A percentile compares a stretch with the other conserved stretches of the same genome.
Conservation (phyloP, 2,113 vertebrate genomes). For the Gambusia affinis region DNA sequence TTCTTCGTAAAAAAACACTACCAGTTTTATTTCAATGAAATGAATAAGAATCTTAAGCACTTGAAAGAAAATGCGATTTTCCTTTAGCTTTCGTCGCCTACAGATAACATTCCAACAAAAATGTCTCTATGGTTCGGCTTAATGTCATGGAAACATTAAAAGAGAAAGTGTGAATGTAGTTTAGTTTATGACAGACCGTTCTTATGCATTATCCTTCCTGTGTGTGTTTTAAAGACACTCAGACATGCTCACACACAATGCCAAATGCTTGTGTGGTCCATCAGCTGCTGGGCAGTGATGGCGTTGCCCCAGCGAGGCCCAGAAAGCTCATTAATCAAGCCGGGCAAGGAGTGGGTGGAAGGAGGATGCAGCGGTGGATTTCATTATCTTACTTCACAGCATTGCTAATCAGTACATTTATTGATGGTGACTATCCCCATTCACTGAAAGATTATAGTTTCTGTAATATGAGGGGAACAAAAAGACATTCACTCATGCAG, state of each 20-base stretch:
- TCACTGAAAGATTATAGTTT: conserved; percentile 49
- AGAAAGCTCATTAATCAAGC: conserved; percentile 69
- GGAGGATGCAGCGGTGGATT: conserved; percentile 52
- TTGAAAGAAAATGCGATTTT: not conserved
- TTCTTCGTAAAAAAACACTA: not conserved
- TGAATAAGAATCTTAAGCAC: not conserved
- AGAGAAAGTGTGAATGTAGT: conserved; percentile 6
- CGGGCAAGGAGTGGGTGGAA: conserved; percentile 56
- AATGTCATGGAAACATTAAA: not conserved
- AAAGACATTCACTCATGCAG: conserved; percentile 1
- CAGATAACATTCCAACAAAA: not conserved
- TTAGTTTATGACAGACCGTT: not conserved
- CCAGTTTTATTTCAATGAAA: not conserved
- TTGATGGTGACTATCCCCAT: conserved; percentile 48
- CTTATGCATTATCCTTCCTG: conserved; percentile 16
- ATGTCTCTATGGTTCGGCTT: too few relatives aligned
- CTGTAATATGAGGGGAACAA: conserved; percentile 10
- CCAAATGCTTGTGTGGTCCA: conserved; percentile 46
- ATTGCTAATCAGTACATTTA: conserved; percentile 58
- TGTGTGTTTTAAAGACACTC: conserved; percentile 8
- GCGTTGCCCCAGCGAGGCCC: conserved; percentile 44
- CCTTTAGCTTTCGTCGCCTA: not conserved
- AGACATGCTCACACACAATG: conserved; percentile 21
- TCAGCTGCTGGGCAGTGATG: conserved; percentile 54
- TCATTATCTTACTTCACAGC: conserved; percentile 64